Evolutionary conservation across 1,140 invertebrate species (phyloP), one percentile per base, ranked within the genome.

Genomic region (Lutraria rhynchaena): DNA sequence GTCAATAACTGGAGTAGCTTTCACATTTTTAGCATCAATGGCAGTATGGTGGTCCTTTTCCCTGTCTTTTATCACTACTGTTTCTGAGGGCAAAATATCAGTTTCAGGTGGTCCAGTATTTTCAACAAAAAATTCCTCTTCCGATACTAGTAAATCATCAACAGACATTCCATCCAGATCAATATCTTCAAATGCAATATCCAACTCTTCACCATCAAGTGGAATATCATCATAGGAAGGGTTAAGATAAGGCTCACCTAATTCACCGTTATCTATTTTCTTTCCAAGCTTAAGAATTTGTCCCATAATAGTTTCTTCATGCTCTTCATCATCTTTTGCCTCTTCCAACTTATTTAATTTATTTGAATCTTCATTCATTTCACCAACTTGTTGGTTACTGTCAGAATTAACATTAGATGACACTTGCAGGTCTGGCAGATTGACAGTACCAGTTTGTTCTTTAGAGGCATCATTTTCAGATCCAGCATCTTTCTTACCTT

Each of bases 31-130:
- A 22, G 31, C 9, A 11, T 67, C 37, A 13, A 49, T 24, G 3
- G 29, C n/a, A 31, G 22, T 46, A 31, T 27, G 27, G 15, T 67
- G 17, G 11, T 67, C 44, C 9, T 51, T 29, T 24, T 24, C 2
- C 1, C 49, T 15, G 49, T 29, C 44, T 3, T 46, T 67, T 27
- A 19, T 13, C 1, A 46, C 24, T 11, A 27, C 3, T 29, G 63
- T 49, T 49, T 67, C 44, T 46, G 63, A 67, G 29, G 63, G 37
- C 24, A 67, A 9, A 29, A 67, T 46, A 24, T 67, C 44, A 19
- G 63, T 24, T 11, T 7, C 1, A 3, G 63, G 63, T 46, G 41
- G 63, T 51, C 19, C 19, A 17, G 63, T 67, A 17, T 67, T 46
- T 19, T 67, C 63, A 35, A 63, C 37, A 63, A n/a, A 7, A 17